Base-by-base conservation (phyloP, 2,888 invertebrate genomes). In the Acrocyrtus sp. region DNA sequence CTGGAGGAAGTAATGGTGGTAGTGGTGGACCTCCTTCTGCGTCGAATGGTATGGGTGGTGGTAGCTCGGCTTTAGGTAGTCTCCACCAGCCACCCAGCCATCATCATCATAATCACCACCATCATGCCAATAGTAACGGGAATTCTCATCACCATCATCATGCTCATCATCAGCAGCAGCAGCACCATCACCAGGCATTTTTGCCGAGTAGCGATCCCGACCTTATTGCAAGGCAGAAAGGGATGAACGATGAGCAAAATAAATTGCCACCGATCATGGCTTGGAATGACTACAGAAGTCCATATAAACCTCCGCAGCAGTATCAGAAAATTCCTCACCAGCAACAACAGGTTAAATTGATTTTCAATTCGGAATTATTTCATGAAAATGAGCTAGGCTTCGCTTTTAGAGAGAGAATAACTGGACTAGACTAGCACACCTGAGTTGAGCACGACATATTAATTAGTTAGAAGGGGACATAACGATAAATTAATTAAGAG, bases 311-410 rank as follows among this genome's bases (percentile, higher is more conserved):
- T 2, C 29, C 68, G 24, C n/a, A n/a, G n/a, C n/a, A n/a, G n/a
- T n/a, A n/a, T n/a, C n/a, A n/a, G n/a, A n/a, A n/a, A n/a, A n/a
- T n/a, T n/a, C n/a, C n/a, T 61, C 68, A 21, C 43, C 53, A 15
- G 61, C 68, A 68, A 60, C 68, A 68, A 68, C 68, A 68, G 68
- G 68, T 68, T 68, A 68, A n/a, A 58, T 47, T 61, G 68, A 68
- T 61, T 68, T 67, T 58, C 19, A 24, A 43, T 65, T 65, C 54
- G n/a, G n/a, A n/a, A n/a, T n/a, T n/a, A n/a, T n/a, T n/a, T n/a
- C n/a, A n/a, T n/a, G n/a, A n/a, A n/a, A n/a, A n/a, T n/a, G n/a
- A n/a, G n/a, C n/a, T n/a, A n/a, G n/a, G n/a, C n/a, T n/a, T n/a
- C n/a, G n/a, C n/a, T n/a, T n/a, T n/a, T n/a, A n/a, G n/a, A n/a